phyloP scores from a whole-genome alignment of 2,797 vertebrate genomes.

The Perdix hodgsoniae region DNA sequence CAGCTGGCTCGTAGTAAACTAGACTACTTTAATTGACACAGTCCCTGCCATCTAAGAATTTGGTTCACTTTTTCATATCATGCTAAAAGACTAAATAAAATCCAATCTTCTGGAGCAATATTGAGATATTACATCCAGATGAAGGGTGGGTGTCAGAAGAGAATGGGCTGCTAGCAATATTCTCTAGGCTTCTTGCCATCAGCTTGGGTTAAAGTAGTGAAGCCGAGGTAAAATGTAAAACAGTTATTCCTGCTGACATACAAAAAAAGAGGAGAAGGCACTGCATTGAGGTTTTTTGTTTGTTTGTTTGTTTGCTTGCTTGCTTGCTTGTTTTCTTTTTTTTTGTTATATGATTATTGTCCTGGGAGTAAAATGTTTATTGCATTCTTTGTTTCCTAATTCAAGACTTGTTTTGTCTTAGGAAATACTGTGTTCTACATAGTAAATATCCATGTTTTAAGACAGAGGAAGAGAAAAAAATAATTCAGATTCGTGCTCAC shows the following conservation, averaged over 20 bases:
- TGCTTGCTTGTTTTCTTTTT: neutral
- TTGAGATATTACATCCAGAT: conserved; percentile 81
- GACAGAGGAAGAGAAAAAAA: neutral
- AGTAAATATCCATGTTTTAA: conserved; percentile 39
- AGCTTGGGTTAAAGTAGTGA: conserved; percentile 66
- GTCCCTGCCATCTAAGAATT: conserved; percentile 69
- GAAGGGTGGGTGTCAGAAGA: conserved; percentile 75
- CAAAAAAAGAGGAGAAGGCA: conserved; percentile 32
- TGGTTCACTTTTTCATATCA: conserved; percentile 72
- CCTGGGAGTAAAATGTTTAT: conserved; percentile 44
- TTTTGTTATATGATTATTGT: conserved; percentile 45
- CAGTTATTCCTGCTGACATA: conserved; percentile 47
- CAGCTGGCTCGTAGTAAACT: conserved; percentile 51
- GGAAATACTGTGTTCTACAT: conserved; percentile 45
- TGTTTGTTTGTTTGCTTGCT: too few species aligned
- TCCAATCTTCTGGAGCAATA: conserved; percentile 77
- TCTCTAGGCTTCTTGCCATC: conserved; percentile 78
- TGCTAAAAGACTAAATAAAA: conserved; percentile 78
- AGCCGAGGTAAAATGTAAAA: conserved; percentile 57
- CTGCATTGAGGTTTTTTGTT: conserved; percentile 39
- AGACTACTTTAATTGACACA: conserved; percentile 68
- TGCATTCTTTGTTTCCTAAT: conserved; percentile 70
- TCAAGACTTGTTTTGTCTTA: conserved; percentile 65
- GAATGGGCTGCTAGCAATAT: conserved; percentile 76
- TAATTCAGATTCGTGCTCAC: conserved; percentile 18